These are phyloP conservation scores for Clarias gariepinus DNA, from an alignment of 2,113 vertebrate genomes.

Conservation along the genomic window DNA sequence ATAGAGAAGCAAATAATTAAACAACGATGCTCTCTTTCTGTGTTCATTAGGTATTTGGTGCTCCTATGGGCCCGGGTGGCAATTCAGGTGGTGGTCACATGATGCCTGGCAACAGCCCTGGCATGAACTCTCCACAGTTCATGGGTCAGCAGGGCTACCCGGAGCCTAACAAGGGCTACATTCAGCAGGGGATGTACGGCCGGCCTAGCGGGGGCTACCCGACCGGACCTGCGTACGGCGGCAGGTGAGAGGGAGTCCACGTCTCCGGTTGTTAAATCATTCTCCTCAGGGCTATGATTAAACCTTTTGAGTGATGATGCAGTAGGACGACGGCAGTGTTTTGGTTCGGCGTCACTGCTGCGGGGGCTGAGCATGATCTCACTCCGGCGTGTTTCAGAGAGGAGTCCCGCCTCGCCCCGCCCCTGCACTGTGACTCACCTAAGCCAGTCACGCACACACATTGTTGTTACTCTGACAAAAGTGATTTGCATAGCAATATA, in stretches of 20 bases:
- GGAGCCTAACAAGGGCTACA: slow-evolving; percentile 82
- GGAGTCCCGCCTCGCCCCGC: slow-evolving; percentile 11
- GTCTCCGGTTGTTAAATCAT: background rate
- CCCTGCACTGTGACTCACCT: slow-evolving; percentile 40
- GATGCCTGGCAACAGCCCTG: slow-evolving; percentile 80
- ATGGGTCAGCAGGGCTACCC: slow-evolving; percentile 86
- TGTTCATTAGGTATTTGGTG: slow-evolving; percentile 80
- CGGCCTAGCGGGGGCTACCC: slow-evolving; percentile 75
- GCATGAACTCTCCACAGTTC: slow-evolving; percentile 84
- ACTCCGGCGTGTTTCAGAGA: slow-evolving; percentile 30
- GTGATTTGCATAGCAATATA: slow-evolving; percentile 50
- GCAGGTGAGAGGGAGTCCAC: slow-evolving; percentile 74
- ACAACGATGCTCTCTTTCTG: background rate
- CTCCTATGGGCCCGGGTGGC: slow-evolving; percentile 88
- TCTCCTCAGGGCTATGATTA: background rate
- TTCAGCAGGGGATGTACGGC: slow-evolving; percentile 84
- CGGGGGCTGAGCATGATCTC: slow-evolving; percentile 22
- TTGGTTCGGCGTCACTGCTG: background rate
- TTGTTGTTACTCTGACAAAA: background rate
- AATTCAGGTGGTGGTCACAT: slow-evolving; percentile 83
- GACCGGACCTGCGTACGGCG: slow-evolving; percentile 72
- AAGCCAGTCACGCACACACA: background rate
- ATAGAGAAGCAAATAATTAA: background rate
- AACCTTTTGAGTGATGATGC: background rate
- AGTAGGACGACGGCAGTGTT: slow-evolving; percentile 31